phyloP scores from a whole-genome alignment of 2,797 vertebrate species.

The Danio aesculapii region DNA sequence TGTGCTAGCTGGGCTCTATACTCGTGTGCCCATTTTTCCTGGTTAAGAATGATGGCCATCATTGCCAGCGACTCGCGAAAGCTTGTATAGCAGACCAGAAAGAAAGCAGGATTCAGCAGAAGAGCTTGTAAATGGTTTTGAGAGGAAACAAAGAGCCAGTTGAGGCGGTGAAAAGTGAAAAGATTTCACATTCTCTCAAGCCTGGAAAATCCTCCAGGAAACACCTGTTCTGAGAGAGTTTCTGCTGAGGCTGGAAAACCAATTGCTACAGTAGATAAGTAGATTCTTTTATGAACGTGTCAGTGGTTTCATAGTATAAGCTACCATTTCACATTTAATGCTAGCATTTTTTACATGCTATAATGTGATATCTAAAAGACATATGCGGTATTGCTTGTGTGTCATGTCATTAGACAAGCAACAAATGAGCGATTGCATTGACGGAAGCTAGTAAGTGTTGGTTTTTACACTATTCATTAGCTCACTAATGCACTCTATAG shows the following conservation, averaged over 20 bases:
- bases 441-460: slow-evolving; percentile 31
- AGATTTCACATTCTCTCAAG: slow-evolving; percentile 70
- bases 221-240: slow-evolving; percentile 74
- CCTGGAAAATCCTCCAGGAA: slow-evolving; percentile 80
- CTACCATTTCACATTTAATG: not conserved
- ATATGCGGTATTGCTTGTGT: slow-evolving; percentile 3
- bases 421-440: slow-evolving; percentile 33
- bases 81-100: slow-evolving; percentile 37
- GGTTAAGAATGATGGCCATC: slow-evolving; percentile 1
- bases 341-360: not conserved
- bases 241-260: slow-evolving; percentile 67
- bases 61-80: not conserved
- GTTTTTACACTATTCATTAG: slow-evolving; percentile 54
- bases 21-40: not conserved
- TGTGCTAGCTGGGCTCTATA: not conserved
- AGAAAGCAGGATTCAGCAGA: slow-evolving; percentile 52
- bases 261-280: slow-evolving; percentile 27
- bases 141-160: slow-evolving; percentile 70
- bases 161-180: slow-evolving; percentile 63
- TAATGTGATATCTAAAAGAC: not conserved
- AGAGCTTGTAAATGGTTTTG: slow-evolving; percentile 68
- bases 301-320: not conserved
- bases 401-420: not conserved
- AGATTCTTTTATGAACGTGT: not conserved
- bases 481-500: slow-evolving; percentile 55